Evolutionary conservation across 2,797 vertebrate genomes (phyloP).

Genomic region (Cheirogaleus major): DNA sequence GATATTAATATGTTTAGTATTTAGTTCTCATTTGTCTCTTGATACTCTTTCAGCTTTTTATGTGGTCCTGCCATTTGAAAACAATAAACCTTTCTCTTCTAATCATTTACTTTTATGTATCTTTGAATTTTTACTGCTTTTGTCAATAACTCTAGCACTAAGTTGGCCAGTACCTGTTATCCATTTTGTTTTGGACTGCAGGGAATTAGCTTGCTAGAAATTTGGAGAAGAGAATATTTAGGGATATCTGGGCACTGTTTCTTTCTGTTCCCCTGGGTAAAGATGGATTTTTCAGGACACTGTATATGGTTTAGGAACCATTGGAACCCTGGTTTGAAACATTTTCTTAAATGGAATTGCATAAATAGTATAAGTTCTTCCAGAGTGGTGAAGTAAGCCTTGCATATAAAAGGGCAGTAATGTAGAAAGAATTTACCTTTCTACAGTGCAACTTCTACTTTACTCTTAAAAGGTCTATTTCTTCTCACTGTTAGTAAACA

Average conservation of each 20-base stretch:
- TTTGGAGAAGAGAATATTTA: not conserved
- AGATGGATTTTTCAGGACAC: not conserved
- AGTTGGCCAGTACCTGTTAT: not conserved
- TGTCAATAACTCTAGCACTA: not conserved
- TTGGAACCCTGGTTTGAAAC: not conserved
- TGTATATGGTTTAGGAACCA: not conserved
- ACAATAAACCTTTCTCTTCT: not conserved
- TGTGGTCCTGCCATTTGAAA: conserved; percentile 8
- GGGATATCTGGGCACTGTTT: not conserved
- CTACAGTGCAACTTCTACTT: not conserved
- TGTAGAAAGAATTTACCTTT: conserved; percentile 13
- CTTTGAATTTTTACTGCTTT: conserved; percentile 4
- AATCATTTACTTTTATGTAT: not conserved
- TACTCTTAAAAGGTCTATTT: not conserved
- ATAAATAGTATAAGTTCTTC: not conserved
- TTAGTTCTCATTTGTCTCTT: conserved; percentile 32
- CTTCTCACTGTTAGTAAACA: not conserved
- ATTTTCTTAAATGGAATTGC: not conserved
- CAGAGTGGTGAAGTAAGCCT: not conserved
- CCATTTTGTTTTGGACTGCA: not conserved
- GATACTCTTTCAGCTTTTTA: not conserved
- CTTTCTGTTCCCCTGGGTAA: not conserved
- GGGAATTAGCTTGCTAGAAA: not conserved
- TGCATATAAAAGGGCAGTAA: not conserved
- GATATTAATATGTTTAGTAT: conserved; percentile 9